A percentile compares a stretch with the other conserved stretches of the same genome.
phyloP scores from a whole-genome alignment of 2,797 vertebrate species.

The Antennarius maculatus region DNA sequence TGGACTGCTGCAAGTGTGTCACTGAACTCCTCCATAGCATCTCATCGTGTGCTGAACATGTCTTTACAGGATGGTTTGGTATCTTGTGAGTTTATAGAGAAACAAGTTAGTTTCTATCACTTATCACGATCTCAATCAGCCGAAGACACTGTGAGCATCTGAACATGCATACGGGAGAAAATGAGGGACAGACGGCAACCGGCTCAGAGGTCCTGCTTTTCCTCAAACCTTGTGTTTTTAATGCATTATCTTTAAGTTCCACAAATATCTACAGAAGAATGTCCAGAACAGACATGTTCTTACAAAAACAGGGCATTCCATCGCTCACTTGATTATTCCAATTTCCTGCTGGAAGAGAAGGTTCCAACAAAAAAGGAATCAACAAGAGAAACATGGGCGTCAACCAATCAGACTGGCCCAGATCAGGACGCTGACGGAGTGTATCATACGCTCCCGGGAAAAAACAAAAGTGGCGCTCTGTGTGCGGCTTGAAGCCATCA shows the following conservation, averaged over 20 bases:
- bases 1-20: constrained; percentile 18
- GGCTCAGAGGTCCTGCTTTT: constrained; percentile 16
- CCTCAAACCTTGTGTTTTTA: constrained; percentile 7
- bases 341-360: constrained; percentile 71
- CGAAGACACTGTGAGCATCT: constrained; percentile 3
- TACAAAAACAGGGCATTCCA: constrained; percentile 79
- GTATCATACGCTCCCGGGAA: constrained; percentile 7
- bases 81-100: constrained; percentile 41
- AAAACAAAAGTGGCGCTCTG: constrained; percentile 25
- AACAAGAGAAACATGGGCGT: constrained; percentile 75
- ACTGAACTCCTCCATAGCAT: constrained; percentile 24
- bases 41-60: constrained; percentile 41
- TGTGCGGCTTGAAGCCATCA: constrained; percentile 1
- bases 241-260: constrained; percentile 2
- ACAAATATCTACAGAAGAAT: constrained; percentile 42
- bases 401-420: constrained; percentile 57
- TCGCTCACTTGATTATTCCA: constrained; percentile 76
- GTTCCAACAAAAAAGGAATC: constrained; percentile 74
- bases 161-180: constrained; percentile 9
- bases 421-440: constrained; percentile 20
- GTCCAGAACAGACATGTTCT: constrained; percentile 26
- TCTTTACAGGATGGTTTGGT: constrained; percentile 24
- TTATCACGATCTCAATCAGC: constrained; percentile 42
- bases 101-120: constrained; percentile 40
- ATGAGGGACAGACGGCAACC: constrained; percentile 15